Evolutionary conservation across 2,797 vertebrate genomes (phyloP), one percentile per base, ranked within the genome.

Genomic region (Trachurus trachurus): DNA sequence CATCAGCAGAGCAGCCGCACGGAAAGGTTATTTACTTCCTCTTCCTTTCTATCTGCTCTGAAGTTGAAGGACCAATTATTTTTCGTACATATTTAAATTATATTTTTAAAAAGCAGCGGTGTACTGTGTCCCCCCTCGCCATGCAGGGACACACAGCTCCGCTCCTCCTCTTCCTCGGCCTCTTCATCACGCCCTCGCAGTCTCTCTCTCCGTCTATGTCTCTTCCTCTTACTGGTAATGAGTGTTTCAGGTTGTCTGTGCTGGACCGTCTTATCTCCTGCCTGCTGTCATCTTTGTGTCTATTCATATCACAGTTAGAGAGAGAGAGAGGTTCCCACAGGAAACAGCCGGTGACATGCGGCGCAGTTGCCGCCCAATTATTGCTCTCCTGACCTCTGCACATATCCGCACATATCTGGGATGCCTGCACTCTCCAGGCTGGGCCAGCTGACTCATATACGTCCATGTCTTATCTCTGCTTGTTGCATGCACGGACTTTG

Each of bases 301-400:
- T 87, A 74, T 86, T 89, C 85, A 82, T 78, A 77, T 86, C 72
- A 6, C 71, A 73, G 66, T 39, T 6, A 56, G 45, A 66, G 50
- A 49, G 53, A 64, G 74, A 44, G 53, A 64, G 74, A 78, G 57
- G 59, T 70, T 77, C 84, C 71, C 53, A 58, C 67, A 83, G 80
- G 75, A 89, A 80, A 75, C 77, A 82, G 78, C 64, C 56, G 61
- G 57, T 65, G 74, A 76, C 78, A 85, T 11, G 16, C 44, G 61
- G 71, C 29, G 29, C 79, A 83, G 75, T 83, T 83, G 76, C 63
- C 69, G 85, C 58, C 62, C 84, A 84, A 92, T 87, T 75, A 82
- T 86, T 87, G 66, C 81, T 78, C 70, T 58, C 50, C 63, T 88
- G 88, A 85, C 84, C 87, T 76, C 66, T 39, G 42, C 63, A 26